A percentile compares a stretch with the other conserved stretches of the same genome.
phyloP scores from a whole-genome alignment of 2,113 vertebrate genomes.

The Speoplatyrhinus poulsoni region DNA sequence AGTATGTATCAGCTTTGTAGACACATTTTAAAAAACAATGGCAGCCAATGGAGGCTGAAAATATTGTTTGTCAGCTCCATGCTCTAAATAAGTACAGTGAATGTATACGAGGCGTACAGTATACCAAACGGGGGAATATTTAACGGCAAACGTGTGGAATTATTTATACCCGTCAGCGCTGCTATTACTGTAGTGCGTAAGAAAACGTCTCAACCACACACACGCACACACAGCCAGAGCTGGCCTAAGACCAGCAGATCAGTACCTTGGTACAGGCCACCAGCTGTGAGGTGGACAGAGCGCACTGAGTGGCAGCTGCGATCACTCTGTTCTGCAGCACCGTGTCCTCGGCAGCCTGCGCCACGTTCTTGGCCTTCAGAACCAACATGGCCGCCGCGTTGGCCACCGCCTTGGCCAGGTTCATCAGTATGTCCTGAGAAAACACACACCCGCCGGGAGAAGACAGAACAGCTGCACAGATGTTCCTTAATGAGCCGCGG shows the following conservation, averaged over 20 bases:
- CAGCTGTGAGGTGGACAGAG: constrained; percentile 96
- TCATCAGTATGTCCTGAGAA: constrained; percentile 93
- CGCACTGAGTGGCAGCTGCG: constrained; percentile 95
- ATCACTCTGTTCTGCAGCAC: constrained; percentile 97
- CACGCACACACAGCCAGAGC: no score
- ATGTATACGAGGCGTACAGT: no score
- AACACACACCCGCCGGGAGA: not conserved
- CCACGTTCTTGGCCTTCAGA: constrained; percentile 97
- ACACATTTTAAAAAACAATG: no score
- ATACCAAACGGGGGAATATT: no score
- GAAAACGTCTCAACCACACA: not conserved
- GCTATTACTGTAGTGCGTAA: no score
- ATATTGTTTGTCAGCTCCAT: no score
- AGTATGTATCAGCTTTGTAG: no score
- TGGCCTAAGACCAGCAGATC: constrained; percentile 1
- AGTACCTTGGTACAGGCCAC: constrained; percentile 96
- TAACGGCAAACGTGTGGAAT: no score
- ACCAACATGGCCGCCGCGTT: constrained; percentile 98
- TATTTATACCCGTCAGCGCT: no score
- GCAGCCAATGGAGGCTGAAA: no score
- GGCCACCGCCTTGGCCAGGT: constrained; percentile 96
- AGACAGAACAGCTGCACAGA: constrained; percentile 43
- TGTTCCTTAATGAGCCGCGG: constrained; percentile 24
- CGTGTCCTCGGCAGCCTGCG: constrained; percentile 92
- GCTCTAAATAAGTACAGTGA: no score